Percentiles rank a stretch among this genome's conserved stretches.
phyloP scores from a whole-genome alignment of 2,888 invertebrate species.

The Drosophila neotestacea region DNA sequence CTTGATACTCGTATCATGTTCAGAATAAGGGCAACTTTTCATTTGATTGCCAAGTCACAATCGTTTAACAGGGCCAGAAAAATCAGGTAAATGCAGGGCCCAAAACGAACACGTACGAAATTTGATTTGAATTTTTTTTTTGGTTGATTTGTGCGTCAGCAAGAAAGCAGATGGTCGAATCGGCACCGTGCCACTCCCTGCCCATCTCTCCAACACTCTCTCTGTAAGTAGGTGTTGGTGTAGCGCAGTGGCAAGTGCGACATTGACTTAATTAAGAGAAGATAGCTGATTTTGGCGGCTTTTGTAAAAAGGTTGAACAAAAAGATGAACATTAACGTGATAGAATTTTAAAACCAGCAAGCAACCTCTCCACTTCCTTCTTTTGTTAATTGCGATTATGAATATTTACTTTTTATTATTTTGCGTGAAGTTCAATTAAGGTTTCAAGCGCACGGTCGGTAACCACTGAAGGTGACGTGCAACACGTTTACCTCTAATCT shows the following conservation, averaged over 20 bases:
- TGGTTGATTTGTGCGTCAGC: slow-evolving; percentile 60
- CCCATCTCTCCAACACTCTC: background rate
- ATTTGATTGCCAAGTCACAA: slow-evolving; percentile 54
- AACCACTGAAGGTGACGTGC: slow-evolving; percentile 27
- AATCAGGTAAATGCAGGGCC: slow-evolving; percentile 34
- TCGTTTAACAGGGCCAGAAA: slow-evolving; percentile 41
- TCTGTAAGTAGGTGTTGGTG: background rate
- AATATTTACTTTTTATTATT: slow-evolving; percentile 27
- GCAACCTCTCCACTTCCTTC: background rate
- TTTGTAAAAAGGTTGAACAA: slow-evolving; percentile 25
- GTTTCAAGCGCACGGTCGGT: slow-evolving; percentile 19
- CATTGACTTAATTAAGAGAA: slow-evolving; percentile 48
- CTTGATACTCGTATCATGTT: slow-evolving; percentile 31
- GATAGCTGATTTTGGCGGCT: slow-evolving; percentile 37
- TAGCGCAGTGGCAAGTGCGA: slow-evolving; percentile 4
- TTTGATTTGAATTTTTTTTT: slow-evolving; percentile 60
- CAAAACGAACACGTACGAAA: slow-evolving; percentile 62
- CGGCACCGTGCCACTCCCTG: background rate
- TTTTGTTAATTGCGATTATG: slow-evolving; percentile 14
- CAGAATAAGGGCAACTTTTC: slow-evolving; percentile 46
- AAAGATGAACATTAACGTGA: slow-evolving; percentile 37
- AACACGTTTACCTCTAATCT: slow-evolving; percentile 14
- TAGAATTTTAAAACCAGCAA: slow-evolving; percentile 53
- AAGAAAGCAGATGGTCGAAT: slow-evolving; percentile 53
- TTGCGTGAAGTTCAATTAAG: slow-evolving; percentile 51